Evolutionary conservation across 1,140 invertebrate genomes (phyloP).

Genomic region (Penaeus vannamei): DNA sequence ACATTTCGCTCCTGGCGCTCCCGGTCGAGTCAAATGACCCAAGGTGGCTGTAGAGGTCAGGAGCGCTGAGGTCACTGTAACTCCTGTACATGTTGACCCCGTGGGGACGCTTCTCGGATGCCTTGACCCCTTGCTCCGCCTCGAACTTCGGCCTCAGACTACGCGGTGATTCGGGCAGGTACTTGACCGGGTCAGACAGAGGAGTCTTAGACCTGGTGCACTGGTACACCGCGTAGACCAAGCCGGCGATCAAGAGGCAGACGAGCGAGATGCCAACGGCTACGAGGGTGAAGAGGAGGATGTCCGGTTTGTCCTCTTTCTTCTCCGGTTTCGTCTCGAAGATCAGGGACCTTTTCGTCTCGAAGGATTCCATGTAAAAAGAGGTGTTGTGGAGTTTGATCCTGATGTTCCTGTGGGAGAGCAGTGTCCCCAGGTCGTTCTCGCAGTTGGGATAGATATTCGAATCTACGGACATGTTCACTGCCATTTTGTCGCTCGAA

Average conservation of each 20-base stretch:
- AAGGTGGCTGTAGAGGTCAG: conserved; percentile 26
- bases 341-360: conserved; percentile 22
- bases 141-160: conserved; percentile 31
- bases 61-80: conserved; percentile 48
- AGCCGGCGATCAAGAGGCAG: conserved; percentile 32
- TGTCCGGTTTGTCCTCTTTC: neutral
- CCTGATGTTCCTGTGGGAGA: conserved; percentile 38
- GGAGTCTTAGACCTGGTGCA: neutral
- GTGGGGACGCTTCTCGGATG: conserved; percentile 27
- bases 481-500: conserved; percentile 1
- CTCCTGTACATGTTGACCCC: conserved; percentile 56
- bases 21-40: neutral
- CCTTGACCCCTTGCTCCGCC: conserved; percentile 37
- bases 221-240: conserved; percentile 44
- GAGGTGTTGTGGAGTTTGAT: conserved; percentile 47
- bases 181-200: neutral
- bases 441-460: conserved; percentile 36
- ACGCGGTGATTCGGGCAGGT: conserved; percentile 11
- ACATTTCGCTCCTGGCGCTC: neutral
- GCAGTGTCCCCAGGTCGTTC: conserved; percentile 35
- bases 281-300: conserved; percentile 36
- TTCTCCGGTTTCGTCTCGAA: conserved; percentile 46
- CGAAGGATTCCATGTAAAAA: conserved; percentile 50
- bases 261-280: conserved; percentile 43
- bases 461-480: conserved; percentile 49